Conservation (phyloP, 2,113 vertebrate species). For the Gila orcuttii region DNA sequence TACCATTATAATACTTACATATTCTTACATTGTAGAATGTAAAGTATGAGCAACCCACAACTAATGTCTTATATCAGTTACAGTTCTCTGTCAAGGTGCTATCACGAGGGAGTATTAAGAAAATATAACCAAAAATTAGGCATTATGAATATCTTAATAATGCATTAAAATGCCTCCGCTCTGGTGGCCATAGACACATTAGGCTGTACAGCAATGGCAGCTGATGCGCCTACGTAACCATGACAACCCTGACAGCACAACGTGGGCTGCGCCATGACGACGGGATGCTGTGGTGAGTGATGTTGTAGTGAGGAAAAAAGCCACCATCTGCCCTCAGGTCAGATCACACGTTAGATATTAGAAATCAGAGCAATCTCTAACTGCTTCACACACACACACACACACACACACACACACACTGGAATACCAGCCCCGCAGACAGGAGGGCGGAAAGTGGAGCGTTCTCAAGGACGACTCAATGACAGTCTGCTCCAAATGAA, state of each 20-base stretch:
- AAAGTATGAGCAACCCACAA: not conserved
- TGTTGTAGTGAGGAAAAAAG: conserved; percentile 33
- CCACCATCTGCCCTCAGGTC: conserved; percentile 27
- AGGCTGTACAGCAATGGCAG: conserved; percentile 43
- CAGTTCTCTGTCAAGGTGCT: not conserved
- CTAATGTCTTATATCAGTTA: not conserved
- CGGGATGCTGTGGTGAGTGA: conserved; percentile 26
- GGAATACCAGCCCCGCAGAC: conserved; percentile 36
- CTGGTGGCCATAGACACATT: conserved; percentile 52
- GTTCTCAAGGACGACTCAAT: conserved; percentile 70
- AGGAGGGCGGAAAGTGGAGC: conserved; percentile 61
- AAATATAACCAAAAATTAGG: not conserved
- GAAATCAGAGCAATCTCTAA: conserved; percentile 50
- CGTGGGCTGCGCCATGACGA: conserved; percentile 24
- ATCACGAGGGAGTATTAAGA: no score
- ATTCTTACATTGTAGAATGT: not conserved
- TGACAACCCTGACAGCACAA: conserved; percentile 53
- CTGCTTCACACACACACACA: conserved; percentile 24
- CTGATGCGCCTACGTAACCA: conserved; percentile 51
- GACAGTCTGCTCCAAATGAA: conserved; percentile 62
- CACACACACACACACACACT: conserved; percentile 34
- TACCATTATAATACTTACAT: not conserved
- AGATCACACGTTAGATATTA: conserved; percentile 42
- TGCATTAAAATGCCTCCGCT: conserved; percentile 1
- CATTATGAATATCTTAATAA: not conserved